Evolutionary conservation across 2,888 invertebrate species (phyloP).

Genomic region (Cosmia trapezina): DNA sequence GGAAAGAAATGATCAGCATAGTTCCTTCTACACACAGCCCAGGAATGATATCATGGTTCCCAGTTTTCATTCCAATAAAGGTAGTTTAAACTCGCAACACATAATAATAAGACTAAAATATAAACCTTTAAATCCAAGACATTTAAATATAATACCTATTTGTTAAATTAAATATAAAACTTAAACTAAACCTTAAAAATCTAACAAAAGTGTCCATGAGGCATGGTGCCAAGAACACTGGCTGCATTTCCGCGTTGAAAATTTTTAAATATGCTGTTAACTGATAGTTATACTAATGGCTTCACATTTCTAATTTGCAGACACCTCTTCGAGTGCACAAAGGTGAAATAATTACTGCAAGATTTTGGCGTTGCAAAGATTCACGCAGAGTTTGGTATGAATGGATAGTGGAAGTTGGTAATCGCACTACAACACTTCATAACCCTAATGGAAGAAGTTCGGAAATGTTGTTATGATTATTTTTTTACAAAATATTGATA

Average conservation of each 20-base stretch:
- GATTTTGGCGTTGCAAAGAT: conserved; percentile 96
- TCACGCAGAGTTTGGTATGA: conserved; percentile 98
- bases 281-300: background rate
- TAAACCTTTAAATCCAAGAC: background rate
- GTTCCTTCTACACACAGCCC: conserved; percentile 96
- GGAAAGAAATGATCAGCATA: conserved; percentile 96
- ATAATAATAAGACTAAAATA: background rate
- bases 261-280: background rate
- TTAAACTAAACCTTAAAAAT: no score
- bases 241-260: no score
- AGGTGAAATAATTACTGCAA: conserved; percentile 93
- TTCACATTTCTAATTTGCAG: conserved; percentile 78
- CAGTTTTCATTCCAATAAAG: conserved; percentile 97
- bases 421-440: conserved; percentile 78
- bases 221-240: no score
- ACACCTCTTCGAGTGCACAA: conserved; percentile 93
- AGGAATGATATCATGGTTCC: conserved; percentile 99
- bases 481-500: conserved; percentile 24
- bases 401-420: conserved; percentile 92
- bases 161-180: no score
- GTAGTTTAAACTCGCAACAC: conserved; percentile 82
- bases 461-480: conserved; percentile 84
- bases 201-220: no score
- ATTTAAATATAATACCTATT: no score
- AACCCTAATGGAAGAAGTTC: conserved; percentile 85